Evolutionary conservation across 1,140 invertebrate genomes (phyloP).

Genomic region (Drosophila albomicans): DNA sequence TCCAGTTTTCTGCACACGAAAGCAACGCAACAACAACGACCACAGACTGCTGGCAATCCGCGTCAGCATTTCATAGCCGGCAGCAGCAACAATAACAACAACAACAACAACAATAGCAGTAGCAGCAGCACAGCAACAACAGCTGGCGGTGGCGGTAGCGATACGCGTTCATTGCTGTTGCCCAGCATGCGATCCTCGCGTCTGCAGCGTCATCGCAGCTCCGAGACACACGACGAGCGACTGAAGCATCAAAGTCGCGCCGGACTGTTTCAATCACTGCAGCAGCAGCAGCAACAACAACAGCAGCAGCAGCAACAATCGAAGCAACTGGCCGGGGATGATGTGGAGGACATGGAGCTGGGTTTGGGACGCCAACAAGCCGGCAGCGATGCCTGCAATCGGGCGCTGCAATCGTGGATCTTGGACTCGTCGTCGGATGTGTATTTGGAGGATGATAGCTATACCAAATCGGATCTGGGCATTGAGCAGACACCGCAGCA

Average conservation of each 20-base stretch:
- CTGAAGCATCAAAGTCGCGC: slow-evolving; percentile 73
- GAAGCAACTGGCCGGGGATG: slow-evolving; percentile 38
- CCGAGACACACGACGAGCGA: slow-evolving; percentile 80
- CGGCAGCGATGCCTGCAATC: slow-evolving; percentile 49
- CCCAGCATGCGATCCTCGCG: slow-evolving; percentile 51
- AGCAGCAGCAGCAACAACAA: slow-evolving; percentile 66
- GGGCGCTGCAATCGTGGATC: slow-evolving; percentile 75
- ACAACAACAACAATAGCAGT: too few species aligned
- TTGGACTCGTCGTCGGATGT: slow-evolving; percentile 83
- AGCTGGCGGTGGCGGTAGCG: neutral
- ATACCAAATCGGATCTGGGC: slow-evolving; percentile 82
- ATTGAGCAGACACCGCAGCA: slow-evolving; percentile 64
- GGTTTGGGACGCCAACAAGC: slow-evolving; percentile 53
- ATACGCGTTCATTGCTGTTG: slow-evolving; percentile 1
- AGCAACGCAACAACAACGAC: slow-evolving; percentile 36
- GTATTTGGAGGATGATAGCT: slow-evolving; percentile 81
- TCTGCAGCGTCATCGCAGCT: slow-evolving; percentile 79
- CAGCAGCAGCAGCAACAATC: slow-evolving; percentile 54
- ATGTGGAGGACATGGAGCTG: slow-evolving; percentile 75
- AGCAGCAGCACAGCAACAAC: neutral
- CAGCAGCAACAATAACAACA: neutral
- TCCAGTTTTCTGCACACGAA: slow-evolving; percentile 67
- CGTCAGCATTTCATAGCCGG: slow-evolving; percentile 65
- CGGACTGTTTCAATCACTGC: slow-evolving; percentile 68
- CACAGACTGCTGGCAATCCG: slow-evolving; percentile 44